Evolutionary conservation across 2,888 invertebrate genomes (phyloP), one percentile per base, ranked within the genome.

Genomic region (Melanostoma scalare): DNA sequence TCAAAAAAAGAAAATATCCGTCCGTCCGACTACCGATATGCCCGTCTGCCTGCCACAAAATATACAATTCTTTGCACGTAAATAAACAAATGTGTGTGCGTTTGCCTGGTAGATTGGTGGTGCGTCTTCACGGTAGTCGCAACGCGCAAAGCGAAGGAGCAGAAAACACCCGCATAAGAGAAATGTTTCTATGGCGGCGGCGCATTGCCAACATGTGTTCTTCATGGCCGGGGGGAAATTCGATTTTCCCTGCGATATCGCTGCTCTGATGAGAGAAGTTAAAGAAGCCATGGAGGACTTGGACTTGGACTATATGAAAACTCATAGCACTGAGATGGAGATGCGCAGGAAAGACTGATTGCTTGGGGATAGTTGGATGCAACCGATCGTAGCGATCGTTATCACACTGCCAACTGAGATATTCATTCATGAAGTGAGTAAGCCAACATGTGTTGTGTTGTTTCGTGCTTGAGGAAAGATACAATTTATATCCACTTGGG

Each of bases 51-150:
- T 84, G 74, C 78, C 74, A 79, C 79, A 84, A 79, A 84, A 84
- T 84, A 75, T 79, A 84, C 84, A 79, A 84, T 84, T 84, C 84
- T 79, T 84, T 71, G 84, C 79, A 75, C 84, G 84, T 84, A 84
- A 84, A 84, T 84, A 84, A 84, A 84, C 74, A 84, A 73, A 74
- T 67, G 67, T 67, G n/a, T 44, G 67, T 75, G 78, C 60, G 79
- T 72, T 72, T 63, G 72, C 67, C 65, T 73, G 53, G 69, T 74
- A 20, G 76, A 48, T 76, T 61, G 69, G 78, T 55, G 52, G 53
- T 84, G 82, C 82, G 68, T 71, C 68, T 71, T 42, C 35, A 58
- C 78, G 73, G 53, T 72, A 65, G 48, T 58, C 40, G 33, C n/a
- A 67, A 55, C 9, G 42, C 52, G 42, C 42, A 53, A 77, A 52